Base-by-base conservation (phyloP, 2,797 vertebrate genomes). In the Toxotes lorentzi region DNA sequence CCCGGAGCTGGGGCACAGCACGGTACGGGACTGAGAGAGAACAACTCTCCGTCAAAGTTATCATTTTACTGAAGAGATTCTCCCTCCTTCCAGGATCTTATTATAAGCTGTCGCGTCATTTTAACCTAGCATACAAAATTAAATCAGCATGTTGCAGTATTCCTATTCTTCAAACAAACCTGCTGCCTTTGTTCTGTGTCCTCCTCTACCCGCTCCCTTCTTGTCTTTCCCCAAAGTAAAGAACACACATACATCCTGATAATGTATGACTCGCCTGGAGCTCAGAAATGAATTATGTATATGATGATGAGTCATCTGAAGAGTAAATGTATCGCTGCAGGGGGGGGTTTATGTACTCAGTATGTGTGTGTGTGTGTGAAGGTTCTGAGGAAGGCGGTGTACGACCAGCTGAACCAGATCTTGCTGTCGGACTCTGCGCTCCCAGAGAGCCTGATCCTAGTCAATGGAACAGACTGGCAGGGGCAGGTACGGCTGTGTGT, bases 361-460 rank as follows among this genome's bases (percentile, higher is more conserved):
- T 70, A 53, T 71, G 47, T 64, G 84, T 65, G 54, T 83, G 66
- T 86, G 72, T 90, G 82, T 79, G 48, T 84, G 68, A 24, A 98
- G 97, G 96, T 97, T 59, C 95, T 97, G 23, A 95, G 97, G 65
- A 99, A 98, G 88, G 96, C 95, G 2, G 96, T 99, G 34, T 98
- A 99, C 0, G 98, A 99, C 86, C 98, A 99, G 76, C 95, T 99
- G 81, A 99, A 99, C 93, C 97, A 97, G 93, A 98, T 98, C 90
- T 88, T 99, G 85, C 86, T 97, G 34, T 97, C 97, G 0, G 98
- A 99, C 0, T 94, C 97, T 0, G 97, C 97, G 13, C 96, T 99
- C 11, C 98, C 98, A 0, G 98, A 99, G 89, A 98, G 96, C 38
- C 96, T 99, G 10, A 97, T 99, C 87, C 89, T 99, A 76, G 97